Evolutionary conservation across 2,888 invertebrate genomes (phyloP), one percentile per base, ranked within the genome.

Genomic region (Yponomeuta cagnagella): DNA sequence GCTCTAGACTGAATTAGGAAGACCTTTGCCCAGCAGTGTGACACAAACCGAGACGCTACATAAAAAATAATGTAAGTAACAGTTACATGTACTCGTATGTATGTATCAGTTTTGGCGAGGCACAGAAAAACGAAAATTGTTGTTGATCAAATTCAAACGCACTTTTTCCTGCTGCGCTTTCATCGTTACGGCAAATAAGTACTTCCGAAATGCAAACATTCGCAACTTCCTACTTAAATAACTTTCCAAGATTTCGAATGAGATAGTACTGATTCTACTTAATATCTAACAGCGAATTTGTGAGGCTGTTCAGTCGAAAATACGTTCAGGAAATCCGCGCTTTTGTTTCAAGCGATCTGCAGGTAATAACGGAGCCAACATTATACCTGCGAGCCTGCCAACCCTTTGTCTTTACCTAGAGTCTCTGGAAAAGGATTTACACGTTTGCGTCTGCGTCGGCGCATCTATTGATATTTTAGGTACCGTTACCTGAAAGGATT

Each of bases 271-370:
- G 23, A 52, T 33, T 33, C 33, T 2, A 33, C 33, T 33, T 5
- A 4, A 33, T 33, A 33, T 33, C 0, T 33, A 33, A 8, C 8
- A 43, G 6, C 52, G 33, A 5, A 33, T 33, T 15, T 15, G 15
- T 58, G 15, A 58, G 8, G 6, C 43, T 58, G 6, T 58, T 12
- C 15, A 58, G 52, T 58, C 8, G 43, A 23, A 8, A 43, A 8
- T 6, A 43, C 43, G 43, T 58, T 5, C 4, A 1, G 52, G 52
- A 58, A 15, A 58, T 15, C 4, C 52, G 5, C 15, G 37, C 31
- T 2, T 63, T 58, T 63, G 63, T 58, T 30, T 70, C 30, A 48
- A 70, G 58, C 15, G 63, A 52, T 15, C 68, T 68, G 68, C 33
- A 68, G 10, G 68, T 68, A 43, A 12, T 43, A 43, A 58, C 15